Base-by-base conservation (phyloP, 2,888 invertebrate genomes). In the Volucella inflata region DNA sequence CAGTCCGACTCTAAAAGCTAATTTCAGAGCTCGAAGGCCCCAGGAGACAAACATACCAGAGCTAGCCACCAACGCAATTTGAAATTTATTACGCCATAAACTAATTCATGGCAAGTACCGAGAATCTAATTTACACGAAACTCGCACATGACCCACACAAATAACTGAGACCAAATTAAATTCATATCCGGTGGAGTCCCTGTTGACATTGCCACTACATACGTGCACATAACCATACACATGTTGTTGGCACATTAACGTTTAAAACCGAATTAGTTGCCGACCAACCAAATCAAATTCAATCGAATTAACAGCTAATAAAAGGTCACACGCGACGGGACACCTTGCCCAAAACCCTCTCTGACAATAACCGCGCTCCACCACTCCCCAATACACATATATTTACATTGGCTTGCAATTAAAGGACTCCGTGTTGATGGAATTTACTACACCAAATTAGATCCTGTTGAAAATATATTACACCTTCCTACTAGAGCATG, bases 291-390 rank as follows among this genome's bases (percentile, higher is more conserved):
- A 85, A 81, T 85, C 76, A 77, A 76, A 85, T 81, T 85, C 85
- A 81, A 81, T 85, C 85, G 85, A 81, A 77, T 85, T 81, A 76
- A 55, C 85, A 85, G 76, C 72, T 85, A 85, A 85, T 85, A 81
- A 85, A 81, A 68, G 77, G 72, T 81, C 72, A 64, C 67, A 72
- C 72, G 46, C 71, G 21, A 12, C n/a, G 12, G 4, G 40, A 40
- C 21, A n/a, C 38, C 48, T 12, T 16, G 17, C 0, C 10, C 30
- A 12, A 16, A n/a, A 21, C 42, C 6, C 30, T 46, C n/a, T n/a
- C 48, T 46, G 21, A 21, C 4, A 21, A 21, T 0, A 21, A 30
- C 30, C 6, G 30, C 30, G 30, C 30, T 36, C 40, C 21, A 2
- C 11, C 1, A 1, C 6, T 17, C 42, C 14, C 8, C 14, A 46